Conservation (phyloP, 2,113 vertebrate species). For the Rhombomys opimus region DNA sequence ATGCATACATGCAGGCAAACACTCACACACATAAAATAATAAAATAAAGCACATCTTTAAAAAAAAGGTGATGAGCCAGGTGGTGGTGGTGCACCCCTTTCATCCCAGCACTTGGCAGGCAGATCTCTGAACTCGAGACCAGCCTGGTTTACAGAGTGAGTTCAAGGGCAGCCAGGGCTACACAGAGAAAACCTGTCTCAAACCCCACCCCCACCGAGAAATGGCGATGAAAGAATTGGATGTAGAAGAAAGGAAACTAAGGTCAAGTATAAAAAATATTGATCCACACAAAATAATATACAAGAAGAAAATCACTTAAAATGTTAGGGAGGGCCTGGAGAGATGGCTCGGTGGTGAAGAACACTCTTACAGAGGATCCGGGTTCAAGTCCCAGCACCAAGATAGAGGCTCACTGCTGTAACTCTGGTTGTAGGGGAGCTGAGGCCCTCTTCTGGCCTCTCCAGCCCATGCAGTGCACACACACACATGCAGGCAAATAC, state of each 20-base stretch:
- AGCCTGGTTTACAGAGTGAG: too few relatives aligned
- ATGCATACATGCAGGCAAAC: not conserved
- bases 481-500: not conserved
- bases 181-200: too few relatives aligned
- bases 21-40: not conserved
- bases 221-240: not conserved
- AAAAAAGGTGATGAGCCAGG: not conserved
- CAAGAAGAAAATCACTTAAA: conserved; percentile 34
- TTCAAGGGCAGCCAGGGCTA: too few relatives aligned
- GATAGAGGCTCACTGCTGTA: too few relatives aligned
- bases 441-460: not conserved
- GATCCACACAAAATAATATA: conserved; percentile 21
- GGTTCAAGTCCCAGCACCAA: not conserved
- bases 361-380: not conserved
- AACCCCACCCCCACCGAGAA: too few relatives aligned
- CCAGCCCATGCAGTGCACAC: not conserved
- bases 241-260: not conserved
- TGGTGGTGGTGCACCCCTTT: too few relatives aligned
- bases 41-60: not conserved
- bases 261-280: not conserved
- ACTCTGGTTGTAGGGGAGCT: not conserved
- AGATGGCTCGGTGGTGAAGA: not conserved
- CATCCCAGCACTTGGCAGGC: too few relatives aligned
- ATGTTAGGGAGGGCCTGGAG: not conserved
- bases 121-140: too few relatives aligned